Conservation (phyloP, 2,113 vertebrate species). For the Pyxicephalus adspersus region DNA sequence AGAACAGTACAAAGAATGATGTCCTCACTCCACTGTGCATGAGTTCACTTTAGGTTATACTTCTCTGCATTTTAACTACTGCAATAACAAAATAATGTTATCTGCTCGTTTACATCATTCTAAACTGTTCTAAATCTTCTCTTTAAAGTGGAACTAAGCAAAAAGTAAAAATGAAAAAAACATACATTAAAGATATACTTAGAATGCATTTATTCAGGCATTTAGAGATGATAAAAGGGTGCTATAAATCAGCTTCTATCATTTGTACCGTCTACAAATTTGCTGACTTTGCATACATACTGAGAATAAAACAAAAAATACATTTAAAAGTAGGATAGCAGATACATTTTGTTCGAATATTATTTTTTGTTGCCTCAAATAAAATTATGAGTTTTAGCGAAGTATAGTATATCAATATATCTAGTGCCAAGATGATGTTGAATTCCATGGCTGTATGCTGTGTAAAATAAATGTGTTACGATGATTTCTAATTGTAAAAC, state of each 20-base stretch:
- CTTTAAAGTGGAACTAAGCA: neutral
- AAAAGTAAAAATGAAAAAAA: neutral
- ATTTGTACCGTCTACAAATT: neutral
- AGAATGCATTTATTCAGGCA: neutral
- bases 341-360: no score
- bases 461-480: no score
- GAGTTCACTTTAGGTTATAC: constrained; percentile 27
- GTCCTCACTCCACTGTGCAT: neutral
- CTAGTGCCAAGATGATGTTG: no score
- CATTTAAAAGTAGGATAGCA: neutral
- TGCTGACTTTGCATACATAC: neutral
- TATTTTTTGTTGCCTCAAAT: no score
- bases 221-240: neutral
- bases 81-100: neutral
- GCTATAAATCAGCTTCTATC: neutral
- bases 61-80: neutral
- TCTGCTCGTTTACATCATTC: neutral
- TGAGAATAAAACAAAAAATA: neutral
- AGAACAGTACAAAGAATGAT: constrained; percentile 1
- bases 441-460: no score
- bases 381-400: no score
- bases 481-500: no score
- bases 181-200: neutral
- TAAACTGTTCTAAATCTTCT: neutral
- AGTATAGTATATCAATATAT: no score